Evolutionary conservation across 2,113 vertebrate species (phyloP).

Genomic region (Mandrillus leucophaeus): DNA sequence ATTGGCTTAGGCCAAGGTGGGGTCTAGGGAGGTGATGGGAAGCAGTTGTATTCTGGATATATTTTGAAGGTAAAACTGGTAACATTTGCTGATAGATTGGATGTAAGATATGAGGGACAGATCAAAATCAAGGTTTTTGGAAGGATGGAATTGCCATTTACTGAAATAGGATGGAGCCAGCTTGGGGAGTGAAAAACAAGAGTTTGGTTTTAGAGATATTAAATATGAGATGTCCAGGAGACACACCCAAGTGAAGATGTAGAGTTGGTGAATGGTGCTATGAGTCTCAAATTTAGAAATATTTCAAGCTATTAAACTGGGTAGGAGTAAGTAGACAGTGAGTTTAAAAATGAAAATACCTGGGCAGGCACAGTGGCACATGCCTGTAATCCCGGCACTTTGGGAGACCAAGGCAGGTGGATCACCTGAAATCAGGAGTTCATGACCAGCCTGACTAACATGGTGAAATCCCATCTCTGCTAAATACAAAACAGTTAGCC

Average conservation of each 20-base stretch:
- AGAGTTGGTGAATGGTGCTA: neutral
- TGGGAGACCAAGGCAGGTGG: no score
- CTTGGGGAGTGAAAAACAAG: neutral
- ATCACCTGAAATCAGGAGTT: no score
- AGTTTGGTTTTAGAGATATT: neutral
- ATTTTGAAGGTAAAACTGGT: neutral
- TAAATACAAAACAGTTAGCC: no score
- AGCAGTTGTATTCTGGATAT: slow-evolving; percentile 1
- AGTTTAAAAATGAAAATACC: neutral
- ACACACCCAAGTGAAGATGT: neutral
- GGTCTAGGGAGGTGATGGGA: neutral
- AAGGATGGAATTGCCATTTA: neutral
- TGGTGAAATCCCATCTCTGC: no score
- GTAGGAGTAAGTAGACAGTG: neutral
- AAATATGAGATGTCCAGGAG: neutral
- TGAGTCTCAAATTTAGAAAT: slow-evolving; percentile 22
- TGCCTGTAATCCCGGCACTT: no score
- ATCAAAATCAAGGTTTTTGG: neutral
- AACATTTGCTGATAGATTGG: neutral
- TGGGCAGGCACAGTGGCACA: neutral
- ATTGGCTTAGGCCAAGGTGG: neutral
- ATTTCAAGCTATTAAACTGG: neutral
- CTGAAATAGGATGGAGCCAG: neutral
- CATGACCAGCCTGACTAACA: no score
- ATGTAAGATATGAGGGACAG: neutral